Base-by-base conservation (phyloP, 2,888 invertebrate species). In the Oscheius myriophilus region DNA sequence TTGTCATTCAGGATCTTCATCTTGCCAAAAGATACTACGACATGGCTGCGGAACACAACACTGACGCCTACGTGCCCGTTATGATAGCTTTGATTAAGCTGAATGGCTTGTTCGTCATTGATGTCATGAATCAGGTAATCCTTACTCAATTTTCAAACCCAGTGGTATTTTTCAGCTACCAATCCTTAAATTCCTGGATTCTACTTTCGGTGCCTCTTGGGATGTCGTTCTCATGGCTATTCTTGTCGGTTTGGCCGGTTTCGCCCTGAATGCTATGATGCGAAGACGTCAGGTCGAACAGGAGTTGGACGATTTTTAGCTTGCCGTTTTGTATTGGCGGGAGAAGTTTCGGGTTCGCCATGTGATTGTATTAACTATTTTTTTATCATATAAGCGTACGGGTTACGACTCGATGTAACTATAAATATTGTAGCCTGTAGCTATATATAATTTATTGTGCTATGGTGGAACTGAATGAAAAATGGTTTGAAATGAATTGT, bases 1-100 rank as follows among this genome's bases (percentile, higher is more conserved):
- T 12, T 25, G 23, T 39, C 12, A 42, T 63, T n/a, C 73, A 89
- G 90, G 91, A 98, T 89, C 91, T 94, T 86, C 95, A 98, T 89
- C 89, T 98, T 70, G 98, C 98, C 33, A 99, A 99, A 89, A 91
- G 98, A 33, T 93, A 93, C 88, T 98, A 97, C 89, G 98, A 98
- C 90, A 91, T 93, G 88, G 96, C 96, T 0, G 93, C 93, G 0
- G 94, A 96, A 87, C 93, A 95, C 0, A 93, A 93, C 86, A 90
- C 92, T 0, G 96, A 97, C 88, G 97, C 97, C 0, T 92, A 93
- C 53, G 92, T 96, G 42, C 97, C 97, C 2, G 95, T 95, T 1
- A 92, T 93, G 0, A 89, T 97, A 26, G 97, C 96, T 0, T 89
- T 96, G 23, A 90, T 93, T 51, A 93, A 95, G 84, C 90, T 97